Conservation (phyloP, 1,140 invertebrate species). For the Caligus rogercresseyi region DNA sequence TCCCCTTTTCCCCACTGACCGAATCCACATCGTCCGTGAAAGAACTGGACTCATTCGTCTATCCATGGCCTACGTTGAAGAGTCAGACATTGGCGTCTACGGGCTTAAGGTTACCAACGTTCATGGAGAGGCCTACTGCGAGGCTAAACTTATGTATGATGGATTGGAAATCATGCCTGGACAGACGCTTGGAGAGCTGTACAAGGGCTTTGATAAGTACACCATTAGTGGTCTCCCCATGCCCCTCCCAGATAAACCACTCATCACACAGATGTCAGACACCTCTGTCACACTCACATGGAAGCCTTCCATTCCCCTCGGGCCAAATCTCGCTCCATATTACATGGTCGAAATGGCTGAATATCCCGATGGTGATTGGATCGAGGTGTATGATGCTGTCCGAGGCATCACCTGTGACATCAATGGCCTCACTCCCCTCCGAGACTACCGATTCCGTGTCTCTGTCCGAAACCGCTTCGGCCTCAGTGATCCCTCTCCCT, state of each 20-base stretch:
- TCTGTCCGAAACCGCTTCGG: slow-evolving; percentile 90
- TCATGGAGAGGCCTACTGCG: slow-evolving; percentile 61
- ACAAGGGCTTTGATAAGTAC: slow-evolving; percentile 62
- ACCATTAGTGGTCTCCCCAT: slow-evolving; percentile 57
- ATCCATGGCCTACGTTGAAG: slow-evolving; percentile 43
- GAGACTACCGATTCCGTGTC: slow-evolving; percentile 77
- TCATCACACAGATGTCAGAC: slow-evolving; percentile 71
- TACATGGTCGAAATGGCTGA: slow-evolving; percentile 87
- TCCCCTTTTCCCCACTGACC: slow-evolving; percentile 21
- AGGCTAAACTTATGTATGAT: slow-evolving; percentile 59
- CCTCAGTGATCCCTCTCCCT: slow-evolving; percentile 85
- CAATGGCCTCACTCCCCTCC: slow-evolving; percentile 56
- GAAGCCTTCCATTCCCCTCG: slow-evolving; percentile 67
- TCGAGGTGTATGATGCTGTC: slow-evolving; percentile 31
- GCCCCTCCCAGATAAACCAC: slow-evolving; percentile 64
- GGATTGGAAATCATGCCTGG: slow-evolving; percentile 28
- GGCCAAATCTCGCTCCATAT: slow-evolving; percentile 61
- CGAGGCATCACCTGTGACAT: slow-evolving; percentile 67
- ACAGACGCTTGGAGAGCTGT: slow-evolving; percentile 57
- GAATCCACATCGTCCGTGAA: slow-evolving; percentile 58
- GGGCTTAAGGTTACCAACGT: slow-evolving; percentile 58
- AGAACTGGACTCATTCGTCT: slow-evolving; percentile 57
- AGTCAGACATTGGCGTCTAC: slow-evolving; percentile 61
- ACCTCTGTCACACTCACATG: slow-evolving; percentile 65
- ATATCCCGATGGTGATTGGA: slow-evolving; percentile 69